Percentiles rank a stretch among this genome's conserved stretches.
These are phyloP conservation scores for Garra rufa DNA, from an alignment of 2,113 vertebrate species.

Conservation along the genomic window DNA sequence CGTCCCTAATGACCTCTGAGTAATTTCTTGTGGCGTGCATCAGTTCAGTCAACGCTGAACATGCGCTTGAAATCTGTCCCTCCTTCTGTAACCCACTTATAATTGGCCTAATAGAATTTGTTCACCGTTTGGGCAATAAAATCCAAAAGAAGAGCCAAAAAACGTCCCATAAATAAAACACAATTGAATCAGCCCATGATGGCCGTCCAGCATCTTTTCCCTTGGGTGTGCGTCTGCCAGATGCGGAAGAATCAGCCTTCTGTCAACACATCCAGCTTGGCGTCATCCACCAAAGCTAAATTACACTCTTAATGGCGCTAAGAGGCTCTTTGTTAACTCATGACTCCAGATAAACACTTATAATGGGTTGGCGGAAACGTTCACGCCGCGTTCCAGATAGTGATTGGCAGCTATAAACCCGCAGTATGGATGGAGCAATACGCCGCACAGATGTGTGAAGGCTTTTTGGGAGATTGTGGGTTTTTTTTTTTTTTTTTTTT, in stretches of 20 bases:
- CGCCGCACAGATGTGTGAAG: background rate
- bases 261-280: slow-evolving; percentile 51
- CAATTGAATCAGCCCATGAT: slow-evolving; percentile 49
- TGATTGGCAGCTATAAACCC: slow-evolving; percentile 16
- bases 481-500: background rate
- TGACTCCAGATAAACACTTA: slow-evolving; percentile 23
- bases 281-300: slow-evolving; percentile 49
- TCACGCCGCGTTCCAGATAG: background rate
- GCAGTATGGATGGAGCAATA: background rate
- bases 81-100: slow-evolving; percentile 24
- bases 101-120: slow-evolving; percentile 53
- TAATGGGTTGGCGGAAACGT: slow-evolving; percentile 23
- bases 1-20: background rate
- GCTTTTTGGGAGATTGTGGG: background rate
- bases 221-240: slow-evolving; percentile 35
- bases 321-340: slow-evolving; percentile 50
- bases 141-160: slow-evolving; percentile 49
- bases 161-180: slow-evolving; percentile 52
- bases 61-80: background rate
- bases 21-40: background rate
- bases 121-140: slow-evolving; percentile 38
- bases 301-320: slow-evolving; percentile 55
- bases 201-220: slow-evolving; percentile 51
- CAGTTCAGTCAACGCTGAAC: background rate
- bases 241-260: slow-evolving; percentile 54